phyloP scores from a whole-genome alignment of 2,113 vertebrate species.

The Paradoxurus hermaphroditus region DNA sequence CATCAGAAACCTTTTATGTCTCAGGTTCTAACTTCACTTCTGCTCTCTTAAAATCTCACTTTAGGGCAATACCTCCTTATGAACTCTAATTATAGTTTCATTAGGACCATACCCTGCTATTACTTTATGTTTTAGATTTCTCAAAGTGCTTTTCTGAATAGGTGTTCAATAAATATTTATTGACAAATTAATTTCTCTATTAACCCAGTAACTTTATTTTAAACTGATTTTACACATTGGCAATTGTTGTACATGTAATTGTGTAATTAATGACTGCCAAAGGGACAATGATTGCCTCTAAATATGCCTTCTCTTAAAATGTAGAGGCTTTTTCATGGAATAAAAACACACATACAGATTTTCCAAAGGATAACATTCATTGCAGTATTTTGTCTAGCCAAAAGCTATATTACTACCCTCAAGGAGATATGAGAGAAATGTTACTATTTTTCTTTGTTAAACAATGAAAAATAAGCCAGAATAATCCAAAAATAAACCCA shows the following conservation, averaged over 20 bases:
- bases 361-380: neutral
- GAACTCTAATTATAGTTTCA: neutral
- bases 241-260: neutral
- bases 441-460: slow-evolving; percentile 45
- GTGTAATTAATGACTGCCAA: neutral
- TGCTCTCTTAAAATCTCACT: neutral
- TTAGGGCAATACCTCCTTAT: neutral
- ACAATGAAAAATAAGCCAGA: slow-evolving; percentile 39
- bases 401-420: neutral
- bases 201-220: neutral
- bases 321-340: neutral
- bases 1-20: neutral
- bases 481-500: slow-evolving; percentile 54
- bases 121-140: neutral
- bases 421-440: neutral
- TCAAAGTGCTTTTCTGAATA: neutral
- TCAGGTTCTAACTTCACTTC: neutral
- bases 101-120: neutral
- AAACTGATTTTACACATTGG: neutral
- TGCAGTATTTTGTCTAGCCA: neutral
- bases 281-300: neutral
- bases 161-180: neutral
- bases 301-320: neutral
- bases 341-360: neutral
- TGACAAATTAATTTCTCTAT: slow-evolving; percentile 7